phyloP scores from a whole-genome alignment of 2,888 invertebrate genomes.

The Lasiommata megera region DNA sequence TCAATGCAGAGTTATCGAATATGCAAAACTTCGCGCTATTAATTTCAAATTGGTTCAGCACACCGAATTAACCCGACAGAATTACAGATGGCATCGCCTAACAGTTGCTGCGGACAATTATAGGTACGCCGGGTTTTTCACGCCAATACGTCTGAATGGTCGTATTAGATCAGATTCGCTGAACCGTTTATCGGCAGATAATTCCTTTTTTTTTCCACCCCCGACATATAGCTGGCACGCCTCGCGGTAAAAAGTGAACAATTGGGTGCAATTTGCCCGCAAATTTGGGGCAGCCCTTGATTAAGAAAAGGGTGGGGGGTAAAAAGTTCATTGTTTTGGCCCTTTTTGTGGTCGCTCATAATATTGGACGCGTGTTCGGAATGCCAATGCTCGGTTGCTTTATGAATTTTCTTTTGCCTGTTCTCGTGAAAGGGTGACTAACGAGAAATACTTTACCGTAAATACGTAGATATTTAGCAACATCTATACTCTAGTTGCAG shows the following conservation, averaged over 20 bases:
- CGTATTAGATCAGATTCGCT: conserved; percentile 57
- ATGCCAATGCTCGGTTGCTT: conserved; percentile 11
- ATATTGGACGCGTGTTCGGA: conserved; percentile 55
- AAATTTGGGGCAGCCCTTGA: conserved; percentile 74
- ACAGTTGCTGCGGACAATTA: conserved; percentile 41
- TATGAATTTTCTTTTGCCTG: conserved; percentile 3
- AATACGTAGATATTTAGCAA: too few species aligned
- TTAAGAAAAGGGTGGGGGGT: conserved; percentile 59
- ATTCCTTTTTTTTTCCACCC: conserved; percentile 56
- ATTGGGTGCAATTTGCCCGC: conserved; percentile 80
- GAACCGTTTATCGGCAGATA: conserved; percentile 51
- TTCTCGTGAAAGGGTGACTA: conserved; percentile 5
- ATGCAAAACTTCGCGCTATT: background rate
- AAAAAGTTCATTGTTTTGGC: conserved; percentile 64
- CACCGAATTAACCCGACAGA: conserved; percentile 18
- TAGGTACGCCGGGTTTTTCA: conserved; percentile 34
- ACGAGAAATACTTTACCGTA: conserved; percentile 8
- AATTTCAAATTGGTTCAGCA: conserved; percentile 10
- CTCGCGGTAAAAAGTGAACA: conserved; percentile 78
- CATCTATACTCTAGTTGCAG: too few species aligned
- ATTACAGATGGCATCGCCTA: conserved; percentile 37
- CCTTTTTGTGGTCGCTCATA: conserved; percentile 59
- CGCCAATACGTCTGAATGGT: conserved; percentile 65
- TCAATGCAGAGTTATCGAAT: too few species aligned
- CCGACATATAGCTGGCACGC: conserved; percentile 53